phyloP scores from a whole-genome alignment of 2,888 invertebrate genomes.

The Steinernema scapterisci region DNA sequence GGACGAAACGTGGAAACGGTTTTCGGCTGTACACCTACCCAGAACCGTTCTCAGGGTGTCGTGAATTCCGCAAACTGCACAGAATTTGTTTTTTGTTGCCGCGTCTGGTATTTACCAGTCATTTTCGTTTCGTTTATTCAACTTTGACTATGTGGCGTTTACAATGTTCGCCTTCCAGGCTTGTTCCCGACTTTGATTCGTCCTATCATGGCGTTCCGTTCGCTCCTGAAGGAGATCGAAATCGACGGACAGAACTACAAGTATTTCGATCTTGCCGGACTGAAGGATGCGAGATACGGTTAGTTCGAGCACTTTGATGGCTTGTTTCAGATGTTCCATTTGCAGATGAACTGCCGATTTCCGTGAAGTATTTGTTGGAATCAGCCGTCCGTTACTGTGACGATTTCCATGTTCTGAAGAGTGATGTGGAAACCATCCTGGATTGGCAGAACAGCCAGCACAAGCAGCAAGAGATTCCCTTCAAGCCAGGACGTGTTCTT shows the following conservation, averaged over 20 bases:
- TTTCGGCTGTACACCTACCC: too few species aligned
- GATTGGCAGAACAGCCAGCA: conserved; percentile 82
- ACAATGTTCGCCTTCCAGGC: too few species aligned
- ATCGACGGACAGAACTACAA: conserved; percentile 74
- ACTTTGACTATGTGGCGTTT: neutral
- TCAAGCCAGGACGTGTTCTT: conserved; percentile 92
- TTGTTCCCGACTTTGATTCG: too few species aligned
- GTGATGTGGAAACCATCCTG: conserved; percentile 86
- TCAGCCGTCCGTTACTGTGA: conserved; percentile 95
- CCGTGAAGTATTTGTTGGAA: conserved; percentile 88
- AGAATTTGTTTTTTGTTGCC: too few species aligned
- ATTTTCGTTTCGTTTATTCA: neutral
- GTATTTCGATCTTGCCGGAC: conserved; percentile 79
- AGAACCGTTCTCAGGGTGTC: too few species aligned
- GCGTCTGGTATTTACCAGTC: neutral
- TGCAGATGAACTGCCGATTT: conserved; percentile 78
- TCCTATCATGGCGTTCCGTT: conserved; percentile 37
- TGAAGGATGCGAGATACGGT: conserved; percentile 82
- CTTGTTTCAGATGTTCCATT: conserved; percentile 32
- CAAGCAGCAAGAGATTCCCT: conserved; percentile 82
- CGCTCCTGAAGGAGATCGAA: conserved; percentile 48
- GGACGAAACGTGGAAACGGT: too few species aligned
- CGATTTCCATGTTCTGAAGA: conserved; percentile 83
- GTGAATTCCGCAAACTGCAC: too few species aligned
- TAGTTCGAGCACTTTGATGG: conserved; percentile 62